Base-by-base conservation (phyloP, 2,888 invertebrate species). In the Incurvaria masculella region DNA sequence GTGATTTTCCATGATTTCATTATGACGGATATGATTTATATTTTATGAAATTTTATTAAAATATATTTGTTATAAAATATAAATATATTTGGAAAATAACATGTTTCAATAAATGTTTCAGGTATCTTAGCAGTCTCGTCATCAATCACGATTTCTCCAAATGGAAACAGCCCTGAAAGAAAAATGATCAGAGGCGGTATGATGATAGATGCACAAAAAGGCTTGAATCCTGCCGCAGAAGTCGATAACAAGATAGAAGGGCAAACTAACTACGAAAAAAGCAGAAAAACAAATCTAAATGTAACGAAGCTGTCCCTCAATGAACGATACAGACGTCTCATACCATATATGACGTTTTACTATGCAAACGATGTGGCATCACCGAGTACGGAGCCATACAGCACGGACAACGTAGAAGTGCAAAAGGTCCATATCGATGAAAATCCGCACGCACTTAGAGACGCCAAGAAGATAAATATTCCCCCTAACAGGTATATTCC, bases 281-380 rank as follows among this genome's bases (percentile, higher is more conserved):
- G 59, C 47, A 53, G 60, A 56, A 58, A 53, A 53, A 33, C 56
- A 14, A 62, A 56, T 21, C 51, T 53, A 5, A 69, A 71, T 55
- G 56, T 63, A 4, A 66, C 72, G 17, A 67, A 73, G 42, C 61
- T 85, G 40, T 73, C 78, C 5, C 68, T 79, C 42, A 82, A 82
- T 47, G 87, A 90, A 68, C 80, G 91, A 45, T 87, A 87, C 61
- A 83, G 91, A 59, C 80, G 92, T 53, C 68, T 92, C 44, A 86
- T 92, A 60, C 92, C 91, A 2, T 91, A 91, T 64, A 88, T 89
- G 83, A 89, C 89, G 27, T 92, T 87, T 68, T 91, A 91, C 65
- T 74, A 86, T n/a, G 81, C 79, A 40, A 83, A 85, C 50, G 81
- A 85, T 59, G 68, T 82, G 53, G 61, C 60, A 66, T 72, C 61